Conservation (phyloP, 2,888 invertebrate species). For the Agrochola circellaris region DNA sequence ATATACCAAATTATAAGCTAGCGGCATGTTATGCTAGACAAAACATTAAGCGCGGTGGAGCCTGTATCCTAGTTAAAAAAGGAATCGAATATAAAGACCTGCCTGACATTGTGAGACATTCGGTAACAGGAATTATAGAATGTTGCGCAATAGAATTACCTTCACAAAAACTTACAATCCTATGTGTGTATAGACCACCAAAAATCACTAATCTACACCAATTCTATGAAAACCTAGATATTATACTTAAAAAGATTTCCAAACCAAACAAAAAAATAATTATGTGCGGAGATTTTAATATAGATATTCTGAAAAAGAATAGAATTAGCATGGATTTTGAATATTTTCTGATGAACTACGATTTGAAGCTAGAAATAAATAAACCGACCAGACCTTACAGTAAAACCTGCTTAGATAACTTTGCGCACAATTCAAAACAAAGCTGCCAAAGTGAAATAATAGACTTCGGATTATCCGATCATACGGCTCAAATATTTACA, state of each 20-base stretch:
- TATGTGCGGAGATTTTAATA: neutral
- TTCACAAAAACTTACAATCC: neutral
- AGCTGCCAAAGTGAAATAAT: neutral
- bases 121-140: neutral
- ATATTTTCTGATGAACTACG: constrained; percentile 4
- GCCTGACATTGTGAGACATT: neutral
- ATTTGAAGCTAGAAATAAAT: neutral
- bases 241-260: neutral
- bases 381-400: neutral
- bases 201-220: neutral
- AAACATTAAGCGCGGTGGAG: neutral
- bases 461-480: no score
- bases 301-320: neutral
- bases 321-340: neutral
- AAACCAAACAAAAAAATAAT: constrained; percentile 2
- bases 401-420: neutral
- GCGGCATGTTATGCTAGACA: neutral
- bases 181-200: neutral
- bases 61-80: neutral
- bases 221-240: neutral
- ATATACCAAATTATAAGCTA: neutral
- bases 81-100: neutral
- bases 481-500: no score
- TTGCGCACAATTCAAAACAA: neutral
- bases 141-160: neutral